Conservation (phyloP, 92 coral and sea anemone genomes). For the Bergia puertoricense region DNA sequence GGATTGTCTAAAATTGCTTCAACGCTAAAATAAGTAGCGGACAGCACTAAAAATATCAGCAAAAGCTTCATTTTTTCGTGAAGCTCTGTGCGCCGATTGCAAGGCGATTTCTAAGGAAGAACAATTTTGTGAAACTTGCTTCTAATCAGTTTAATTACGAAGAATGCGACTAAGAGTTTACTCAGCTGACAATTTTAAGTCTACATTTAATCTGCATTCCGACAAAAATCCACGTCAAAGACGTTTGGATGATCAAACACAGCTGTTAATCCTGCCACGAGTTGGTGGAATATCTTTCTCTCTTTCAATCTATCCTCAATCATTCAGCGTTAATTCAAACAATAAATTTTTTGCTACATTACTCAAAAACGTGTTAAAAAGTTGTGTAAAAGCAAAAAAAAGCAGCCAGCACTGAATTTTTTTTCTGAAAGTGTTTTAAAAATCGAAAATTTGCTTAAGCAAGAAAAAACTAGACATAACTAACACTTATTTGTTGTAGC, state of each 20-base stretch:
- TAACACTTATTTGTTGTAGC: too few relatives aligned
- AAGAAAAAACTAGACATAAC: too few relatives aligned
- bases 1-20: constrained; percentile 62
- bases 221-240: constrained; percentile 27
- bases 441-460: too few relatives aligned
- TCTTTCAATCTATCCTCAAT: not conserved
- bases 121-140: not conserved
- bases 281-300: not conserved
- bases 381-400: not conserved
- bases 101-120: not conserved
- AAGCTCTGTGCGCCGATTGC: constrained; percentile 12
- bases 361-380: not conserved
- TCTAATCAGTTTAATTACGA: not conserved
- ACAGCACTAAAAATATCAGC: not conserved
- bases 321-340: not conserved
- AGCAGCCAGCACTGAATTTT: not conserved
- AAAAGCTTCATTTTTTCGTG: constrained; percentile 32
- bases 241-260: not conserved
- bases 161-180: not conserved
- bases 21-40: constrained; percentile 7
- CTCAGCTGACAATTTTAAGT: constrained; percentile 17
- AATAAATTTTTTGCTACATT: not conserved
- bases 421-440: too few relatives aligned
- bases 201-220: not conserved
- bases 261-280: constrained; percentile 26